Evolutionary conservation across 2,113 vertebrate genomes (phyloP), one percentile per base, ranked within the genome.

Genomic region (Thalassoma bifasciatum): DNA sequence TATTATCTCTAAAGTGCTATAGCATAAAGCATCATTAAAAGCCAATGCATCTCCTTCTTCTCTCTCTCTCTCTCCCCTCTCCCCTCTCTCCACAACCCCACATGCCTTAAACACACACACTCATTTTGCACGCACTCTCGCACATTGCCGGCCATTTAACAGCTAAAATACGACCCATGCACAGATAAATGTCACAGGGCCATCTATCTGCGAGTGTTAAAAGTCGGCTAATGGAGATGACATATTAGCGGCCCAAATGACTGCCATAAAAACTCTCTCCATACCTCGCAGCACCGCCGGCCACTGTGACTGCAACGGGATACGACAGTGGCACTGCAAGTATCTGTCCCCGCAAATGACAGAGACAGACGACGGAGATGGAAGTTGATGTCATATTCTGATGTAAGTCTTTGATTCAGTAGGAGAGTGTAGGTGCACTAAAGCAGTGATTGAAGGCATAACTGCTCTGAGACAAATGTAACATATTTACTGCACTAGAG

Each of bases 211-310:
- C 13, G 68, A 81, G 85, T 83, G 86, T 90, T 91, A 91, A 90
- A 92, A 87, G 83, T 88, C 83, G 24, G 75, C 89, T 92, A 91
- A 92, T 92, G 90, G 92, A 90, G 86, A 85, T 91, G 90, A 90
- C 89, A 93, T 93, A 92, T 92, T 89, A 91, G 83, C 75, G 4
- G 84, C 83, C 84, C 86, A 92, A 92, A 92, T 92, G 89, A 89
- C 89, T 82, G 88, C 84, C 78, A 90, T 92, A 91, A 92, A 92
- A 89, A 78, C 82, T 82, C 81, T 80, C 83, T 57, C 72, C 84
- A 40, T 87, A 69, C 89, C 77, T 88, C 51, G 81, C 75, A 73
- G 86, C 38, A 37, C 76, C 24, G 59, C 67, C 36, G 74, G 63
- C 72, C 79, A 51, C 74, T 78, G 84, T 75, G 82, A 78, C 78